Evolutionary conservation across 2,888 invertebrate genomes (phyloP).

Genomic region (Mystacides longicornis): DNA sequence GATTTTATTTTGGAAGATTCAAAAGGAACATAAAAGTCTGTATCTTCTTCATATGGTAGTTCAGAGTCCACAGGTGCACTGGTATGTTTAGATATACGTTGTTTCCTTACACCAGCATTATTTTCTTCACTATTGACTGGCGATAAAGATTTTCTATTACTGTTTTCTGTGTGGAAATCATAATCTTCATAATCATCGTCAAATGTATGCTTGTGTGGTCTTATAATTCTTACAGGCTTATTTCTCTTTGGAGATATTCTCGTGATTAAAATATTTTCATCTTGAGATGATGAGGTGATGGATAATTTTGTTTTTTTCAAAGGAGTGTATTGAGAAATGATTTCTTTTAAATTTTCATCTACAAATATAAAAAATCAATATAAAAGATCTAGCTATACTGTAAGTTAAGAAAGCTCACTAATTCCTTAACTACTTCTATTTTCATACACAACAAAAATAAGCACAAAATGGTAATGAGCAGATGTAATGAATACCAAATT

Average conservation of each 20-base stretch:
- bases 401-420: too few relatives aligned
- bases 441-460: neutral
- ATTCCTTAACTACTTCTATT: too few relatives aligned
- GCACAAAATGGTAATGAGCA: neutral
- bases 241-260: conserved; percentile 2
- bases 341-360: neutral
- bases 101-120: conserved; percentile 4
- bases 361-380: neutral
- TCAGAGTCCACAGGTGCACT: conserved; percentile 2
- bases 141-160: conserved; percentile 9
- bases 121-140: conserved; percentile 15
- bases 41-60: conserved; percentile 5
- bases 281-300: neutral
- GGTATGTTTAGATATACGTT: conserved; percentile 15
- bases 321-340: neutral
- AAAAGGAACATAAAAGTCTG: conserved; percentile 7
- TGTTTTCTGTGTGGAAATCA: conserved; percentile 5
- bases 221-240: neutral
- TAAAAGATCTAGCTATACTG: too few relatives aligned
- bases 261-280: neutral
- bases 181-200: conserved; percentile 3
- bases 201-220: conserved; percentile 1
- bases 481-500: neutral
- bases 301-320: neutral
- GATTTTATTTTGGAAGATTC: conserved; percentile 2